These are phyloP conservation scores for Cephus runcator DNA, from an alignment of 2,888 invertebrate species.

Conservation along the genomic window DNA sequence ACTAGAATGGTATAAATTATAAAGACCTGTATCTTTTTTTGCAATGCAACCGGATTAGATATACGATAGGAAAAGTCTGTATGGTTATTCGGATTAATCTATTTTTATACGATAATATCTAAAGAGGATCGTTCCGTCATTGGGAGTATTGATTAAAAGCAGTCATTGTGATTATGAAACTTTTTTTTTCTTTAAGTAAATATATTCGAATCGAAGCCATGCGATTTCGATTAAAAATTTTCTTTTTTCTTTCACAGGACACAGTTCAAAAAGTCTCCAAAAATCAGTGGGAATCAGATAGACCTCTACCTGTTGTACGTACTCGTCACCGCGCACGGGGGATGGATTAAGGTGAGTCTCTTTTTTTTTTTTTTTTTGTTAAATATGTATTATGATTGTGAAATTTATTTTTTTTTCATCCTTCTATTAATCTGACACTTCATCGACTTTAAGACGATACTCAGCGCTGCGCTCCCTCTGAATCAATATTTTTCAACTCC, in stretches of 20 bases:
- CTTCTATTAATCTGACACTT: no score
- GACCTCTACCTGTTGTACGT: conserved; percentile 93
- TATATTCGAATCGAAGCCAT: no score
- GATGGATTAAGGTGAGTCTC: conserved; percentile 89
- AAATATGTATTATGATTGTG: no score
- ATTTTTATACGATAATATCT: background rate
- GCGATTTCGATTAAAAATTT: background rate
- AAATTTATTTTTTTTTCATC: no score
- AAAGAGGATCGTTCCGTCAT: background rate
- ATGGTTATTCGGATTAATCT: background rate
- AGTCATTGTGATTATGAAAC: background rate
- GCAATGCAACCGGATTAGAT: background rate
- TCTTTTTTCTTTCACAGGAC: conserved; percentile 67
- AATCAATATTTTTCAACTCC: background rate
- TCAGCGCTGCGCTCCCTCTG: background rate
- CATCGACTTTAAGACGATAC: background rate
- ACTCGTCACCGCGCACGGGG: conserved; percentile 91
- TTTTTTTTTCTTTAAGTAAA: conserved; percentile 4
- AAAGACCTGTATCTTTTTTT: background rate
- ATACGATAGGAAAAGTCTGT: background rate
- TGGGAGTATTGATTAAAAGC: background rate
- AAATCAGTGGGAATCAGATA: conserved; percentile 89
- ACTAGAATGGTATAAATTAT: background rate
- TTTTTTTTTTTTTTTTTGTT: no score
- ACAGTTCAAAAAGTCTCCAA: conserved; percentile 73